Evolutionary conservation across 2,888 invertebrate species (phyloP), one percentile per base, ranked within the genome.

Genomic region (Pardosa pseudoannulata): DNA sequence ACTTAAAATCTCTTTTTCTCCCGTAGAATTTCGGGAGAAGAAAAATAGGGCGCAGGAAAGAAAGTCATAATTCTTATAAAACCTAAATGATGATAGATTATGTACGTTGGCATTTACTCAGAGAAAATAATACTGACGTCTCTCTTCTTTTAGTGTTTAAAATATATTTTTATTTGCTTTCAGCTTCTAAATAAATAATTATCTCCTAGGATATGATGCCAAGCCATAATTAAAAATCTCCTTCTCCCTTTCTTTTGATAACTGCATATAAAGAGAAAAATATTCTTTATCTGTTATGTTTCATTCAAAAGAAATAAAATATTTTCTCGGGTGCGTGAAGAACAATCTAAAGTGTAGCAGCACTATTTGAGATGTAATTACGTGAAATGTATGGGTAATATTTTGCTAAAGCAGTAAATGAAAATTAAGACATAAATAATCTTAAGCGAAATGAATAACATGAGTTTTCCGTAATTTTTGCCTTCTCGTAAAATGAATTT

Each of bases 21-120:
- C 41, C 9, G 9, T 46, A 11, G 56, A 56, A 23, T 5, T 16
- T 3, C 11, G 56, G 9, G 56, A 19, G 23, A 23, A 23, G 56
- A 56, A 56, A 56, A 56, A 56, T 56, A 56, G 23, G 19, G 23
- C 56, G 19, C 56, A 3, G 23, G 1, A 46, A 56, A 23, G 56
- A 23, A 56, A 56, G 56, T 19, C 56, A 56, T 46, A 46, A 46
- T 56, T 56, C 23, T 56, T 56, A 56, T n/a, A 23, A 23, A 56
- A 11, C 56, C 56, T 56, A 56, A 56, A 56, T 56, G 56, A 56
- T 56, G 56, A 56, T 56, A 56, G 56, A 56, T 56, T 56, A 56
- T 56, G 56, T 56, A 23, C 23, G 23, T 23, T 11, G 23, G 56
- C 56, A 56, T 56, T 56, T 23, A 56, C 56, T n/a, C 23, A 6